Conservation (phyloP, 2,888 invertebrate species). For the Hirtodrosophila confusa region DNA sequence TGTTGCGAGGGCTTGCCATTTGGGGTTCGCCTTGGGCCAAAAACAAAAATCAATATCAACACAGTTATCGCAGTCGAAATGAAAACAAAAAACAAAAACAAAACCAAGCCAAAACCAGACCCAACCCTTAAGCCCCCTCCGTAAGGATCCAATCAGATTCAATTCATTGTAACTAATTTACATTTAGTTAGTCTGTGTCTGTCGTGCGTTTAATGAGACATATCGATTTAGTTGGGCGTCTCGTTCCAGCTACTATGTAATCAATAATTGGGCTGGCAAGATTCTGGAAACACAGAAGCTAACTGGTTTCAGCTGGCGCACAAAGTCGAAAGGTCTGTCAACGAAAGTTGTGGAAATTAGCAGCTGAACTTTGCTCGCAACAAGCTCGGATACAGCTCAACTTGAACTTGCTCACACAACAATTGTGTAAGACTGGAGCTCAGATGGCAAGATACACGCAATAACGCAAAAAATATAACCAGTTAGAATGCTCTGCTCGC, state of each 20-base stretch:
- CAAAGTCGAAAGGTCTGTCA: conserved; percentile 37
- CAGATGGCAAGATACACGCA: not conserved
- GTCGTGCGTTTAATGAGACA: too few relatives aligned
- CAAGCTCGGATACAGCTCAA: conserved; percentile 5
- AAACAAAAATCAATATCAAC: conserved; percentile 39
- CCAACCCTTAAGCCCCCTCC: too few relatives aligned
- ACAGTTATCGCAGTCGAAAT: conserved; percentile 11
- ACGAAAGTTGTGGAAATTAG: conserved; percentile 27
- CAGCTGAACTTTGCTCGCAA: conserved; percentile 43
- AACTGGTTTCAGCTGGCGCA: conserved; percentile 24
- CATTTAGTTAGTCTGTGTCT: not conserved
- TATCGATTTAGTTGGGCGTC: too few relatives aligned
- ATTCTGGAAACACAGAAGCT: conserved; percentile 4
- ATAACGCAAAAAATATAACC: not conserved
- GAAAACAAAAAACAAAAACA: conserved; percentile 6
- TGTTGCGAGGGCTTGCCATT: conserved; percentile 3
- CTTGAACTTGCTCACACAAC: conserved; percentile 18
- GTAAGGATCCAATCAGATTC: not conserved
- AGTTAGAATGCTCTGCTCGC: too few relatives aligned
- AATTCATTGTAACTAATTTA: conserved; percentile 2
- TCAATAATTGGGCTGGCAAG: conserved; percentile 20
- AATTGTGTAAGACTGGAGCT: conserved; percentile 4
- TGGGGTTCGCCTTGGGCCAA: conserved; percentile 9
- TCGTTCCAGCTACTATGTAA: conserved; percentile 1
- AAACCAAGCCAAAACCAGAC: not conserved